Conservation (phyloP, 2,113 vertebrate species). For the Cynopterus brachyotis region DNA sequence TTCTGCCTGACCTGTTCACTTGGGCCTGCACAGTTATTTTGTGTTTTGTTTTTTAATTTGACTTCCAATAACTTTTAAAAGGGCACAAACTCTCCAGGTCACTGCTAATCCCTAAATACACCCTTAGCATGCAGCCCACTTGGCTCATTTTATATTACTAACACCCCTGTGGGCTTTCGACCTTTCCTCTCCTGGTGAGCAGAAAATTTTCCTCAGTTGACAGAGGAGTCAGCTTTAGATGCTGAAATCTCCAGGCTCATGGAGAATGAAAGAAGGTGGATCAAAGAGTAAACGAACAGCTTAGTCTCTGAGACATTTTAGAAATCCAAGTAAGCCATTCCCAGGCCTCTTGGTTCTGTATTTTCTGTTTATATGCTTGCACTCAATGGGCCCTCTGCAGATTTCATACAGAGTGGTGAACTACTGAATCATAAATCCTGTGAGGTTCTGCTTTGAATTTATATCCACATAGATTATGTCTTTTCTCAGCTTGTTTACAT, state of each 20-base stretch:
- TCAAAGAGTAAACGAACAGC: neutral
- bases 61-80: constrained; percentile 40
- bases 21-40: neutral
- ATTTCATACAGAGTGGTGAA: neutral
- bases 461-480: neutral
- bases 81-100: constrained; percentile 21
- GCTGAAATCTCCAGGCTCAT: neutral
- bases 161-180: neutral
- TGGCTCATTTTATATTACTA: neutral
- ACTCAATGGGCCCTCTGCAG: neutral
- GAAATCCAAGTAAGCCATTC: neutral
- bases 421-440: neutral
- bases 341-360: neutral
- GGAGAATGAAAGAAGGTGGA: neutral
- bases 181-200: neutral
- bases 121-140: neutral
- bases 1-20: neutral
- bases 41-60: neutral
- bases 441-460: neutral
- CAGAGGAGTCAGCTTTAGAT: neutral
- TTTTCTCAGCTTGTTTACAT: neutral
- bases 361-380: neutral
- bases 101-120: constrained; percentile 34
- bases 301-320: neutral
- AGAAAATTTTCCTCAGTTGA: neutral